Conservation (phyloP, 2,888 invertebrate genomes). For the Sylvicola fuscatus region DNA sequence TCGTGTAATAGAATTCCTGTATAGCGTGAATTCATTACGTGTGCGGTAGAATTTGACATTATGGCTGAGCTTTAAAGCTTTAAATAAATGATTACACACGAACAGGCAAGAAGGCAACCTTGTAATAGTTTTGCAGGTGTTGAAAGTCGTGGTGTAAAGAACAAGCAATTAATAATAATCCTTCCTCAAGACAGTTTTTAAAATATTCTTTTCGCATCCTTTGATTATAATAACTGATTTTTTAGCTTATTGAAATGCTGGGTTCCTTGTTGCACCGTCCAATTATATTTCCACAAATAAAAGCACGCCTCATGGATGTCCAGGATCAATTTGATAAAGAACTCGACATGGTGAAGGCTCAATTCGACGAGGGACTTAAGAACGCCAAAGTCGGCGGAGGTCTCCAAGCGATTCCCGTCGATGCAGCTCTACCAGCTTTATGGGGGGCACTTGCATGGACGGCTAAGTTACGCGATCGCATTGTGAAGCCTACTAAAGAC, state of each 20-base stretch:
- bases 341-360: slow-evolving; percentile 40
- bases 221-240: slow-evolving; percentile 8
- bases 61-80: too few species aligned
- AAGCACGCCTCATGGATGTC: slow-evolving; percentile 40
- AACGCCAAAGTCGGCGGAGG: slow-evolving; percentile 5
- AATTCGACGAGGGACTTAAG: slow-evolving; percentile 35
- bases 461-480: slow-evolving; percentile 15
- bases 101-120: too few species aligned
- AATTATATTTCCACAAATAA: slow-evolving; percentile 48
- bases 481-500: slow-evolving; percentile 10
- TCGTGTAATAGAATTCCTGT: too few species aligned
- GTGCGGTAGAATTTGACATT: too few species aligned
- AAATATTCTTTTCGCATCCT: slow-evolving; percentile 11
- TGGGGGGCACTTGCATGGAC: slow-evolving; percentile 28
- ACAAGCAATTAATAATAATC: too few species aligned
- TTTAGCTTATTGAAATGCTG: slow-evolving; percentile 47
- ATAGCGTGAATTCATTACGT: too few species aligned
- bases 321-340: slow-evolving; percentile 42
- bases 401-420: slow-evolving; percentile 4
- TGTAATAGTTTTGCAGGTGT: too few species aligned
- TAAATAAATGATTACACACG: too few species aligned
- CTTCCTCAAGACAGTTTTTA: too few species aligned
- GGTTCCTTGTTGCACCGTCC: slow-evolving; percentile 56
- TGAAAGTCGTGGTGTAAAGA: too few species aligned
- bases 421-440: slow-evolving; percentile 25